These are phyloP conservation scores for Cryptomyrus ogoouensis DNA, from an alignment of 2,113 vertebrate genomes.

Conservation along the genomic window DNA sequence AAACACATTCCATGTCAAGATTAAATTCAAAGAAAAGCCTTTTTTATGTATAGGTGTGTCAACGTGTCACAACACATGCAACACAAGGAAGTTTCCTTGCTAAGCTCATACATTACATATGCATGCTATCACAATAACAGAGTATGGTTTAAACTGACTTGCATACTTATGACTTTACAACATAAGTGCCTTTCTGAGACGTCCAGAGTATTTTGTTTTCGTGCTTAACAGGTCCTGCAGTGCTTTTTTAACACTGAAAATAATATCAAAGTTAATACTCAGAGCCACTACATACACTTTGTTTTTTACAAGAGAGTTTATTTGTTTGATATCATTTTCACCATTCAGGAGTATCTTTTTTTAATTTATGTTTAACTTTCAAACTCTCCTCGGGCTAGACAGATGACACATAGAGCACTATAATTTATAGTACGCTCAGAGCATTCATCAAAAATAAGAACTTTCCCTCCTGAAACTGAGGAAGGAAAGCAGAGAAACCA, in stretches of 20 bases:
- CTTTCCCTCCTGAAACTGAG: slow-evolving; percentile 55
- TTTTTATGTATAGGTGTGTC: not conserved
- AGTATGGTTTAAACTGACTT: not conserved
- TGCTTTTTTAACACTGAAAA: not conserved
- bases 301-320: not conserved
- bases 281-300: not conserved
- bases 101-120: not conserved
- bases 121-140: not conserved
- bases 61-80: not conserved
- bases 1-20: not conserved
- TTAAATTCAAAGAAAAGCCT: not conserved
- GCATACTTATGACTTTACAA: slow-evolving; percentile 2
- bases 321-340: not conserved
- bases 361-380: slow-evolving; percentile 44
- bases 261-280: not conserved
- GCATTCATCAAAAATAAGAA: slow-evolving; percentile 64
- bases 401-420: slow-evolving; percentile 64
- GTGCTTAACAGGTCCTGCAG: not conserved
- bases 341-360: slow-evolving; percentile 3
- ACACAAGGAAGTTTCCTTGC: not conserved
- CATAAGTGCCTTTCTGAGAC: not conserved
- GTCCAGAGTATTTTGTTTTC: not conserved
- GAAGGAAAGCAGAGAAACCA: slow-evolving; percentile 61
- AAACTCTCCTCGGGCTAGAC: slow-evolving; percentile 62
- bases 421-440: slow-evolving; percentile 57